phyloP scores from a whole-genome alignment of 2,797 vertebrate species.

The Melanotaenia pygmaea region DNA sequence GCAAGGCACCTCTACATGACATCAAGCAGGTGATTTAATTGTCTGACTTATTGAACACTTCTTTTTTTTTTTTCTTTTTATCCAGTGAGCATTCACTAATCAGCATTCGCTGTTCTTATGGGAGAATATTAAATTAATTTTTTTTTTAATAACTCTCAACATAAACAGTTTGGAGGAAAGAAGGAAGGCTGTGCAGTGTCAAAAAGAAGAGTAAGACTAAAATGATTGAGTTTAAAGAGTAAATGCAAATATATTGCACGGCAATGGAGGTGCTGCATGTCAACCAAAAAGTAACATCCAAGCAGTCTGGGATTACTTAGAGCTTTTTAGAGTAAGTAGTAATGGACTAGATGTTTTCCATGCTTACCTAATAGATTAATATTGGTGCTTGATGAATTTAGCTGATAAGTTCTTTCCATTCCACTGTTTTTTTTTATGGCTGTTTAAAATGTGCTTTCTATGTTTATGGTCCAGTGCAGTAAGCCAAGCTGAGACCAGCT shows the following conservation, averaged over 20 bases:
- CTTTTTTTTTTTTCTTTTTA: no score
- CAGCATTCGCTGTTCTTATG: background rate
- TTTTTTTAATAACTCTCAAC: background rate
- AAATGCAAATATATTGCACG: background rate
- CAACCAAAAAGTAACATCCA: background rate
- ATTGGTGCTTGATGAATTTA: slow-evolving; percentile 8
- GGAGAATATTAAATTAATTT: background rate
- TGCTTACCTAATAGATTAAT: slow-evolving; percentile 12
- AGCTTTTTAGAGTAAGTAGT: background rate
- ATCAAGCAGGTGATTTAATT: background rate
- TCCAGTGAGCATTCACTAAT: background rate
- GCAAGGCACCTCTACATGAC: background rate
- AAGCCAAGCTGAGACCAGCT: slow-evolving; percentile 17
- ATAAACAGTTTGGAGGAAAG: background rate
- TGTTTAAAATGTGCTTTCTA: background rate
- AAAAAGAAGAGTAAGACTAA: background rate
- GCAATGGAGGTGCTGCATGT: no score
- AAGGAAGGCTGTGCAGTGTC: background rate
- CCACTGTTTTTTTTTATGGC: background rate
- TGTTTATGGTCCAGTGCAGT: slow-evolving; percentile 30
- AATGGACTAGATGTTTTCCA: background rate
- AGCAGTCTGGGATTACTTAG: background rate
- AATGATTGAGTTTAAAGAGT: no score
- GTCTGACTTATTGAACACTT: background rate
- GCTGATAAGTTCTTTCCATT: slow-evolving; percentile 1